Percentiles rank a stretch among this genome's conserved stretches.
Evolutionary conservation across 35 echinoderm and acorn worm species (phyloP).

Genomic region (Holothuria glaberrima): DNA sequence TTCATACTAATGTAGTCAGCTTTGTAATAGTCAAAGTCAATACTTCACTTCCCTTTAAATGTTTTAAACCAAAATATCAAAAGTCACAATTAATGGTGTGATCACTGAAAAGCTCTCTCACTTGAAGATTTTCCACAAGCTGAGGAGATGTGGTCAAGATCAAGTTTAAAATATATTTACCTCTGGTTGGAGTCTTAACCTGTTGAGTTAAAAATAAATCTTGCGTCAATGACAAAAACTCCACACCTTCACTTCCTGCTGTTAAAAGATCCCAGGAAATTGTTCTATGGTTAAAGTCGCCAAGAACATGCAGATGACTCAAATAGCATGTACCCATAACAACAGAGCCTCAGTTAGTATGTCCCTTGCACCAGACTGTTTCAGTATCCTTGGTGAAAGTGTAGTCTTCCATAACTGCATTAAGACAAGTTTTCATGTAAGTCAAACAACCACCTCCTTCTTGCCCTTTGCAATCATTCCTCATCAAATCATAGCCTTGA

Average conservation of each 20-base stretch:
- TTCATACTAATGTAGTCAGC: slow-evolving; percentile 23
- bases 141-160: neutral
- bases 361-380: slow-evolving; percentile 49
- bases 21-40: slow-evolving; percentile 19
- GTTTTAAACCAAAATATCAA: slow-evolving; percentile 23
- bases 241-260: neutral
- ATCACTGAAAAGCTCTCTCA: neutral
- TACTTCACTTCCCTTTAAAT: neutral
- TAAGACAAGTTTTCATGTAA: neutral
- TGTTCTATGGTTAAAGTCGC: slow-evolving; percentile 34
- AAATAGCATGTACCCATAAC: neutral
- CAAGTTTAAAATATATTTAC: neutral
- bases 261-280: slow-evolving; percentile 30
- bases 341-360: slow-evolving; percentile 16
- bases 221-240: neutral
- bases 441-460: slow-evolving; percentile 26
- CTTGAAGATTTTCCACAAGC: neutral
- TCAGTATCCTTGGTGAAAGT: neutral
- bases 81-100: neutral
- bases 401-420: neutral
- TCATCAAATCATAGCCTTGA: slow-evolving; percentile 33
- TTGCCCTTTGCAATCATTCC: slow-evolving; percentile 19
- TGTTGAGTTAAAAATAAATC: slow-evolving; percentile 5
- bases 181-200: neutral
- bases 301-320: slow-evolving; percentile 10